These are phyloP conservation scores for Mercenaria mercenaria DNA, from an alignment of 1,140 invertebrate species.

Conservation along the genomic window DNA sequence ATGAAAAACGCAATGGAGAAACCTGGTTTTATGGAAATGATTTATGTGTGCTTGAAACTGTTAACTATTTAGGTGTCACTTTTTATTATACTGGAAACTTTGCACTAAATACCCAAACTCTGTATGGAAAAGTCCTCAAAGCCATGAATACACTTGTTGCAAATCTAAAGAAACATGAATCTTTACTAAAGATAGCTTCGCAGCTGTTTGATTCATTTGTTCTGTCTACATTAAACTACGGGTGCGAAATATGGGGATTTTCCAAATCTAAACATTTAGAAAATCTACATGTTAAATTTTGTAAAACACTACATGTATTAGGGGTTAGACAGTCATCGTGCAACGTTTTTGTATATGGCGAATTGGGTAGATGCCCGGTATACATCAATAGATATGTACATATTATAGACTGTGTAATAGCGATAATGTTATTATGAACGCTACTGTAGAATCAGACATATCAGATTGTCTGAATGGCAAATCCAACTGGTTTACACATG, in stretches of 20 bases:
- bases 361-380: background rate
- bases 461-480: background rate
- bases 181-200: background rate
- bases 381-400: background rate
- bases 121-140: background rate
- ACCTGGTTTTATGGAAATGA: background rate
- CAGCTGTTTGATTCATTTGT: background rate
- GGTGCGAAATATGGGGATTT: background rate
- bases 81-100: slow-evolving; percentile 9
- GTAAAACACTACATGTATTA: background rate
- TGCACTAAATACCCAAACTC: background rate
- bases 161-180: background rate
- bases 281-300: background rate
- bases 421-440: background rate
- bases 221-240: background rate
- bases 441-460: background rate
- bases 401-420: background rate
- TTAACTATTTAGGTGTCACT: background rate
- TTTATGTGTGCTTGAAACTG: background rate
- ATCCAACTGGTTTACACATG: background rate
- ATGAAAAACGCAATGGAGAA: too few species aligned
- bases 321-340: background rate
- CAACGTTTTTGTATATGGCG: background rate
- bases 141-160: background rate
- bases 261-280: background rate